A percentile compares a stretch with the other conserved stretches of the same genome.
Conservation (phyloP, 2,113 vertebrate species). For the Myotis brandtii region DNA sequence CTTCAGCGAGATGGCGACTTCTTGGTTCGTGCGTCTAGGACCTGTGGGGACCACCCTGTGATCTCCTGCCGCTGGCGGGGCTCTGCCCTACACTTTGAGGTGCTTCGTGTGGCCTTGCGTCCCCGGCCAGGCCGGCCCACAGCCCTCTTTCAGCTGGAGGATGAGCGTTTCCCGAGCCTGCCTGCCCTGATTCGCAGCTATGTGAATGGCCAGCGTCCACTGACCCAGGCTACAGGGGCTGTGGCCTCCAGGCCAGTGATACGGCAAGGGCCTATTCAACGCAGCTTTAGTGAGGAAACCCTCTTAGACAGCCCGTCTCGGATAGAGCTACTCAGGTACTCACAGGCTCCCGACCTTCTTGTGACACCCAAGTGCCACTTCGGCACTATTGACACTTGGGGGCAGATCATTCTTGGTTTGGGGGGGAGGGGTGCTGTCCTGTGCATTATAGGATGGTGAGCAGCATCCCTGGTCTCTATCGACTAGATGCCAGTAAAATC, state of each 20-base stretch:
- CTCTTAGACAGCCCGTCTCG: constrained; percentile 12
- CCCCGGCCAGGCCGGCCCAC: constrained; percentile 90
- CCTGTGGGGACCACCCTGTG: constrained; percentile 85
- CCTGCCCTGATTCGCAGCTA: constrained; percentile 90
- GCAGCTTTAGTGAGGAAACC: constrained; percentile 64
- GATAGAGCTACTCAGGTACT: constrained; percentile 83
- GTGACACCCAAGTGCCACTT: background rate
- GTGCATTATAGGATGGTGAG: background rate
- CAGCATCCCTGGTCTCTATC: background rate
- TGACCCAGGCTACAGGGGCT: constrained; percentile 90
- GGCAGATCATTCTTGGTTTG: background rate
- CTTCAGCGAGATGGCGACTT: constrained; percentile 91
- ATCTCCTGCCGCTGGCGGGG: constrained; percentile 90
- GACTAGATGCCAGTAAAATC: background rate
- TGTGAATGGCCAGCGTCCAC: constrained; percentile 84
- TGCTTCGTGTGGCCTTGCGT: constrained; percentile 90
- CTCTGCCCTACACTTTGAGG: constrained; percentile 90
- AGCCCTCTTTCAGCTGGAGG: constrained; percentile 93
- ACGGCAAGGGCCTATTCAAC: constrained; percentile 84
- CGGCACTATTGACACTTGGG: background rate
- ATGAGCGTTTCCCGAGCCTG: constrained; percentile 92
- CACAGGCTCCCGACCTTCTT: background rate
- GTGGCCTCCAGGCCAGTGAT: constrained; percentile 89
- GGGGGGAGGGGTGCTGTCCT: background rate
- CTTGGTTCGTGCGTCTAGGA: constrained; percentile 87